phyloP scores from a whole-genome alignment of 2,797 vertebrate species.

The Poliocrania exsul region DNA sequence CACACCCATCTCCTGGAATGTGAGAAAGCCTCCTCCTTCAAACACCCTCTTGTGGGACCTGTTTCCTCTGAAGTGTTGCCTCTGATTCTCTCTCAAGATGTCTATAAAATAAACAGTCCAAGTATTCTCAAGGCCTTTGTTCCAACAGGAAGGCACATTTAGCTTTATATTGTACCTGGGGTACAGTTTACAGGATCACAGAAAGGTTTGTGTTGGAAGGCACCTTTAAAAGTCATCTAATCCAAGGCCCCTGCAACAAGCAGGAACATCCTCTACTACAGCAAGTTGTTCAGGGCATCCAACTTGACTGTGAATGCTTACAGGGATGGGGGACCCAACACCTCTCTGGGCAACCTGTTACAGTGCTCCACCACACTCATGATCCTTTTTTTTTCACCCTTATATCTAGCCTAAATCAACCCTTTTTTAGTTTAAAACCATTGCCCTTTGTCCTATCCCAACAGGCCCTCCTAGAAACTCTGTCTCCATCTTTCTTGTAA shows the following conservation, averaged over 20 bases:
- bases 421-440: not conserved
- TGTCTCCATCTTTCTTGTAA: not conserved
- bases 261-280: not conserved
- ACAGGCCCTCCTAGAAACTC: not conserved
- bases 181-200: not conserved
- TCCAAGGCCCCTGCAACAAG: accelerated
- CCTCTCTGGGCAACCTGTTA: not conserved
- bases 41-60: not conserved
- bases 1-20: not conserved
- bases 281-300: not conserved
- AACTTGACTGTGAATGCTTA: not conserved
- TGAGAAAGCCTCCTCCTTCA: not conserved
- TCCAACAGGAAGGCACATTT: not conserved
- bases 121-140: not conserved
- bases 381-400: accelerated
- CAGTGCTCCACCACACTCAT: accelerated
- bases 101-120: not conserved
- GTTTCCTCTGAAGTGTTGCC: not conserved
- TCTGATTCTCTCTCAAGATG: not conserved
- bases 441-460: not conserved
- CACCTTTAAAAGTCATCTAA: not conserved
- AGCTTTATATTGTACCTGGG: not conserved
- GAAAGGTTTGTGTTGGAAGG: not conserved
- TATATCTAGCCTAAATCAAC: not conserved
- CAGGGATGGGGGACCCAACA: not conserved